Evolutionary conservation across 2,888 invertebrate genomes (phyloP), one percentile per base, ranked within the genome.

Genomic region (Cyrtodaria siliqua): DNA sequence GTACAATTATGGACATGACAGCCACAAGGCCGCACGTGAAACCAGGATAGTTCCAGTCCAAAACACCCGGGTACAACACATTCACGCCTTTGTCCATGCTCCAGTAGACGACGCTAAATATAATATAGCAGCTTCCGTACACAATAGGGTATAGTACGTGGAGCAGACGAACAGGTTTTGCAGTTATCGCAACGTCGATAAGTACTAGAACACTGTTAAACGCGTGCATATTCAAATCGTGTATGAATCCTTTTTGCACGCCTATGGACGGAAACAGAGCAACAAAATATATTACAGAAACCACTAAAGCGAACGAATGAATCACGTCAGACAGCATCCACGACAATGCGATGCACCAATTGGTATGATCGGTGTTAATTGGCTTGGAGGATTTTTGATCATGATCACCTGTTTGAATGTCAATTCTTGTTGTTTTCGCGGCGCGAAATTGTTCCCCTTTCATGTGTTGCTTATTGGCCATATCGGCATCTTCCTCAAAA

Each of bases 31-130:
- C 70, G 2, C 69, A 20, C 12, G 88, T 84, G 33, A 68, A 59
- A 1, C 81, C 86, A 0, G 90, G 88, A 12, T 85, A 60, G 62
- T 88, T 91, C 90, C 91, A 92, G 67, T 92, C 91, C 18, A 92
- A 63, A 2, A 92, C 86, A 4, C 68, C 69, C 0, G 83, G 81
- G 67, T 92, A 92, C 1, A 92, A 61, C 2, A 91, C 87, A 52
- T 88, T 83, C n/a, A 76, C 78, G 9, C 62, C 59, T n/a, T 82
- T 86, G 64, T 91, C 90, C 1, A 59, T 40, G 2, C 82, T 76
- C 90, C 90, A 92, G 63, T 85, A 89, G 18, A 88, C 83, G 24
- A 79, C 63, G 42, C 84, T 87, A 71, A 88, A 91, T 9, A 80
- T 26, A 9, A 84, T 53, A 71, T 90, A 91, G 12, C 70, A 49